A percentile compares a stretch with the other conserved stretches of the same genome.
These are phyloP conservation scores for Leptatherina wallacei DNA, from an alignment of 2,797 vertebrate species.

Conservation along the genomic window DNA sequence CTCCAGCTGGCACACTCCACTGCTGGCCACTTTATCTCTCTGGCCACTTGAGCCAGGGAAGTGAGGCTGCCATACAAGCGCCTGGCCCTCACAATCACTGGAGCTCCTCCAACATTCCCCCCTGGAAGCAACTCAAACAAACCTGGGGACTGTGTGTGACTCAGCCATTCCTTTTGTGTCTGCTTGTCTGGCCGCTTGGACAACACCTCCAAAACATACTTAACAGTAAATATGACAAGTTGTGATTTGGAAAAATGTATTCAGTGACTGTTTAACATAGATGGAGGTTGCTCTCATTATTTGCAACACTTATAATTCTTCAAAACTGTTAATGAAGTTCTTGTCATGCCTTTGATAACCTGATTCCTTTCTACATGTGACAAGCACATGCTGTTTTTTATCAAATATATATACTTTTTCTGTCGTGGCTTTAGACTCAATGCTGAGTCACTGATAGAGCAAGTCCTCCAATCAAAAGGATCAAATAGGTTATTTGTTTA, in stretches of 20 bases:
- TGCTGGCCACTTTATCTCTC: slow-evolving; percentile 70
- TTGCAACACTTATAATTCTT: background rate
- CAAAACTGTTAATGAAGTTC: too few species aligned
- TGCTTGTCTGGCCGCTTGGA: slow-evolving; percentile 52
- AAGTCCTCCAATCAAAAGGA: background rate
- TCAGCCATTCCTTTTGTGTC: slow-evolving; percentile 73
- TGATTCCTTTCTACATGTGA: background rate
- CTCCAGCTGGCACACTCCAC: slow-evolving; percentile 61
- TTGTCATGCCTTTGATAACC: background rate
- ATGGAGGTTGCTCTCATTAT: background rate
- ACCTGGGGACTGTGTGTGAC: slow-evolving; percentile 72
- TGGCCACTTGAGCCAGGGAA: slow-evolving; percentile 72
- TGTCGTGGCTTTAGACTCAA: background rate
- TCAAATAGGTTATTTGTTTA: background rate
- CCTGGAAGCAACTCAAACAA: slow-evolving; percentile 73
- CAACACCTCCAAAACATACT: slow-evolving; percentile 48
- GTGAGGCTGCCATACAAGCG: slow-evolving; percentile 63
- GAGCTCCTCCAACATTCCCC: slow-evolving; percentile 80
- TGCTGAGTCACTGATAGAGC: background rate
- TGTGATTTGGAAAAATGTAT: background rate
- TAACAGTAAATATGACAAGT: slow-evolving; percentile 51
- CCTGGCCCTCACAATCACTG: slow-evolving; percentile 80
- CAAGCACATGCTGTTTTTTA: background rate
- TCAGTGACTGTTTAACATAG: background rate
- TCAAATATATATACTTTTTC: background rate